Conservation (phyloP, 1,140 invertebrate genomes). For the Xylocopa sonorina region DNA sequence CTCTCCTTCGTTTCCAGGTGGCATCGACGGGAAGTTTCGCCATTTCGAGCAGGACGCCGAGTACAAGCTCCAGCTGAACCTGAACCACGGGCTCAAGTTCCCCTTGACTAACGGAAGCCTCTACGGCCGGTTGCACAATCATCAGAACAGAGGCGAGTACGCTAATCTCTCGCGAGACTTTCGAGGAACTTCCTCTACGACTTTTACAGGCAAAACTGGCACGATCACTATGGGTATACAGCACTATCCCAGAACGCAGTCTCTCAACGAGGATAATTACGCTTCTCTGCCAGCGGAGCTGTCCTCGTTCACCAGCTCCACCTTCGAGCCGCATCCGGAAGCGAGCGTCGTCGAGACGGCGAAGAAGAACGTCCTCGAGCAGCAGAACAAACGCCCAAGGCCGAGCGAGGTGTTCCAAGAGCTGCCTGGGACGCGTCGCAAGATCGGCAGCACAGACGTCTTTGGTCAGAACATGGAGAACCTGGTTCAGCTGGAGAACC, state of each 20-base stretch:
- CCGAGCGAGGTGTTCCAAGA: conserved; percentile 48
- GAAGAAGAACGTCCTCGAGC: conserved; percentile 29
- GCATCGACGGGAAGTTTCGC: conserved; percentile 84
- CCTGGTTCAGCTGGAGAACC: conserved; percentile 72
- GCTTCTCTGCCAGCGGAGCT: conserved; percentile 72
- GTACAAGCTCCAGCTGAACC: conserved; percentile 77
- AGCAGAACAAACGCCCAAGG: conserved; percentile 41
- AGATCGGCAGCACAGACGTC: conserved; percentile 74
- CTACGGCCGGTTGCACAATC: conserved; percentile 79
- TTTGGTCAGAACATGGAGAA: conserved; percentile 78
- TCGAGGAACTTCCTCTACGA: not conserved
- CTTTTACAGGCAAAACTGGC: conserved; percentile 65
- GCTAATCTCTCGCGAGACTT: conserved; percentile 18
- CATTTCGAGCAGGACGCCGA: conserved; percentile 80
- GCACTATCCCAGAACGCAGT: conserved; percentile 72
- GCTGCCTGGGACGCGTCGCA: conserved; percentile 57
- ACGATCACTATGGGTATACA: conserved; percentile 75
- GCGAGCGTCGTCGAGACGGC: conserved; percentile 8
- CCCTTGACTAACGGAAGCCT: conserved; percentile 85
- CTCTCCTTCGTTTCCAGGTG: conserved; percentile 80
- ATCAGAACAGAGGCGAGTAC: conserved; percentile 74
- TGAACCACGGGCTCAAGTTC: conserved; percentile 82
- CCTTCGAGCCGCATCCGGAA: conserved; percentile 69
- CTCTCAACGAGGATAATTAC: conserved; percentile 69
- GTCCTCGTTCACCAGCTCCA: conserved; percentile 74